Percentiles rank a stretch among this genome's conserved stretches.
Conservation (phyloP, 2,113 vertebrate species). For the Ariopsis seemanni region DNA sequence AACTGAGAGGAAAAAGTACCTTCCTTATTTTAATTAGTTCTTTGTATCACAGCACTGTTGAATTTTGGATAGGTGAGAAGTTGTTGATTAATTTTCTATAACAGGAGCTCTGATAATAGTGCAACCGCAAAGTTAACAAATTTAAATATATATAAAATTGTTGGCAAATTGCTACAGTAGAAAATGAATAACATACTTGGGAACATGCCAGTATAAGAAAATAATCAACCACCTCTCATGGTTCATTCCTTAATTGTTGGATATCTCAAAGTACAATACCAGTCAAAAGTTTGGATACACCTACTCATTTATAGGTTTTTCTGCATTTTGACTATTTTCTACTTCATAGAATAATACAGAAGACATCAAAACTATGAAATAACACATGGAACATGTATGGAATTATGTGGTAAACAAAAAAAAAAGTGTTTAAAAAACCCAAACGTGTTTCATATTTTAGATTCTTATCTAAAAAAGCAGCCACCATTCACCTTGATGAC, state of each 20-base stretch:
- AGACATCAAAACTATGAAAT: no score
- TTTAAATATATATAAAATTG: not conserved
- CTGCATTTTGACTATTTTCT: no score
- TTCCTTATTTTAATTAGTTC: not conserved
- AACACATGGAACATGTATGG: no score
- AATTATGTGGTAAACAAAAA: no score
- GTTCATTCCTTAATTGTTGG: not conserved
- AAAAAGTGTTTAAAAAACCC: no score
- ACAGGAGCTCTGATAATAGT: not conserved
- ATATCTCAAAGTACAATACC: not conserved
- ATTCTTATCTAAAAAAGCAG: no score
- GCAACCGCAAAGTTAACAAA: not conserved
- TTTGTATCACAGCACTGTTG: not conserved
- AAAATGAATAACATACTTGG: not conserved
- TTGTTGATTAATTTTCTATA: not conserved
- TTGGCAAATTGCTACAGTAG: not conserved
- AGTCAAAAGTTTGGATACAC: no score
- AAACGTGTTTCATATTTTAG: no score
- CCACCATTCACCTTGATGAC: no score
- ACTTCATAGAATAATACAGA: no score
- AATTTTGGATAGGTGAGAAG: not conserved
- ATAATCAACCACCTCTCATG: not conserved
- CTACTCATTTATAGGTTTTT: no score
- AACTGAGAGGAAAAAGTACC: conserved; percentile 59
- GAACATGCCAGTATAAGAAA: not conserved